A percentile compares a stretch with the other conserved stretches of the same genome.
phyloP scores from a whole-genome alignment of 2,888 invertebrate genomes.

The Rotaria macrura region DNA sequence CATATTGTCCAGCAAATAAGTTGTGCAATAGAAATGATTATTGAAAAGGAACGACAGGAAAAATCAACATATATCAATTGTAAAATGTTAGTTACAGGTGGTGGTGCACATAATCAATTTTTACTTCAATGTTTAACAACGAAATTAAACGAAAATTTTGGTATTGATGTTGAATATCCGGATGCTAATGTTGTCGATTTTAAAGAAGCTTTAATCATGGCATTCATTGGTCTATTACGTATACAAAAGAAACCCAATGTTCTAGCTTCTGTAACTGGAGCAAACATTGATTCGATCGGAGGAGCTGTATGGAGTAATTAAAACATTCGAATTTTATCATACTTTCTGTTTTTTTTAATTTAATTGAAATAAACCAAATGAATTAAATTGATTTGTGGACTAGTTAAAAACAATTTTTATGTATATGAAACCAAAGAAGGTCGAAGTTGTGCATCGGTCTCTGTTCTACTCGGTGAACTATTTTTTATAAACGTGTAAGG shows the following conservation, averaged over 20 bases:
- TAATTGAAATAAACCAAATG: too few relatives aligned
- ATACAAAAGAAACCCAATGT: not conserved
- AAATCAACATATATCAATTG: not conserved
- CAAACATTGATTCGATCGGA: not conserved
- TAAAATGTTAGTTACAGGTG: conserved; percentile 42
- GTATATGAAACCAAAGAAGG: too few relatives aligned
- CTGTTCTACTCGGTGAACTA: too few relatives aligned
- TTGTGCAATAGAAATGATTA: conserved; percentile 1
- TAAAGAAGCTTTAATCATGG: conserved; percentile 16
- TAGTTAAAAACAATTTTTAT: too few relatives aligned
- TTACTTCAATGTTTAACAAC: conserved; percentile 37
- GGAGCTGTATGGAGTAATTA: not conserved
- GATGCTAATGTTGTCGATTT: not conserved
- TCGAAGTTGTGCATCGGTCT: too few relatives aligned
- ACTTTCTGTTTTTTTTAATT: not conserved
- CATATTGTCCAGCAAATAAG: conserved; percentile 38
- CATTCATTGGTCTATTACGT: conserved; percentile 8
- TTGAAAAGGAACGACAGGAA: conserved; percentile 21
- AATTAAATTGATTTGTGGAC: too few relatives aligned
- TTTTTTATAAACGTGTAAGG: too few relatives aligned
- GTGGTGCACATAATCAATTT: conserved; percentile 42
- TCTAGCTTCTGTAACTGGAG: conserved; percentile 15
- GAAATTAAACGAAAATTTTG: not conserved
- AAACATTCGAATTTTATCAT: not conserved
- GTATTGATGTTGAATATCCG: not conserved